Evolutionary conservation across 2,797 vertebrate species (phyloP), one percentile per base, ranked within the genome.

Genomic region (Remorina albescens): DNA sequence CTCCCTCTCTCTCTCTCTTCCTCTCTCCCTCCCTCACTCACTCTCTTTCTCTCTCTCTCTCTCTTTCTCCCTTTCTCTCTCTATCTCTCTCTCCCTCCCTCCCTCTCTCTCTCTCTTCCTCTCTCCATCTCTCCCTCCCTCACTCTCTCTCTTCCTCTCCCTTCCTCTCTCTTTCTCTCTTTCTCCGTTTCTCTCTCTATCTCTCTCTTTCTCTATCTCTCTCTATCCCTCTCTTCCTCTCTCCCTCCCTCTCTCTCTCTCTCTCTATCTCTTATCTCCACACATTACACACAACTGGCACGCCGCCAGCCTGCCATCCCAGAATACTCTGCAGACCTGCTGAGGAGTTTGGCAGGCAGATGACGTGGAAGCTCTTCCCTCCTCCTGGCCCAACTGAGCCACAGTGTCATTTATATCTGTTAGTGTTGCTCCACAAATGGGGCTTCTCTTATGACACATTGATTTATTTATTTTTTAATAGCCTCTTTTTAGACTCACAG

Each of bases 371-470:
- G 75, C 79, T 79, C 74, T 50, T 76, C 82, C 88, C 86, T 74
- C 86, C 86, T 88, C 78, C 83, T 57, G 79, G 74, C 71, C 50
- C 19, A 72, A 66, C 82, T 80, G 70, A 85, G 78, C 41, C 76
- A 46, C 78, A 4, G 65, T 79, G 82, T 86, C 87, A 77, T 87
- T 86, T 89, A 86, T 86, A 86, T 85, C 86, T 72, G 28, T 81
- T 86, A 77, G 75, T 57, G 68, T 66, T 41, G 75, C 82, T 78
- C 71, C 67, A 36, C 75, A 37, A 75, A 81, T 21, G 5, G 28
- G 34, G 51, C 5, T n/a, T 47, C 53, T 73, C 62, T 36, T 19
- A 44, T 76, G 76, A 78, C 67, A 63, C 62, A 6, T 18, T 50
- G 16, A 21, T 8, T 54, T 36, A 19, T n/a, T 41, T 49, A n/a